These are phyloP conservation scores for Oegoconia quadripuncta DNA, from an alignment of 2,888 invertebrate genomes.

Conservation along the genomic window DNA sequence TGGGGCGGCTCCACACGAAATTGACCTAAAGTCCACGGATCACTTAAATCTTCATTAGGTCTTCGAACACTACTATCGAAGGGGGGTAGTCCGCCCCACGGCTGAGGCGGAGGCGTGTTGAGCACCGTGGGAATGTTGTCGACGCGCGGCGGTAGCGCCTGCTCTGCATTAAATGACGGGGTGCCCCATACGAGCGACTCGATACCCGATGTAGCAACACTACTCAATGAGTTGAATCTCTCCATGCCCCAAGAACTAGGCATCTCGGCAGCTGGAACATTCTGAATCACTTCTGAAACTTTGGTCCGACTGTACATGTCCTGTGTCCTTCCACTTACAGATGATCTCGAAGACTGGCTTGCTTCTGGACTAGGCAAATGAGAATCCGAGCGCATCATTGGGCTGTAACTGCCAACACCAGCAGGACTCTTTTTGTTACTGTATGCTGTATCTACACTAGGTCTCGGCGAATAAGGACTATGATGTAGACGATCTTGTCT, in stretches of 20 bases:
- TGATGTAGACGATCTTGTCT: constrained; percentile 62
- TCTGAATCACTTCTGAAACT: constrained; percentile 46
- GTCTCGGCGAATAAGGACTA: constrained; percentile 66
- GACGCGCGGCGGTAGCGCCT: constrained; percentile 29
- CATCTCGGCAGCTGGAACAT: constrained; percentile 44
- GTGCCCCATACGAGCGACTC: constrained; percentile 61
- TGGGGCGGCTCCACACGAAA: constrained; percentile 65
- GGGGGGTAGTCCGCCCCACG: constrained; percentile 54
- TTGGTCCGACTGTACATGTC: constrained; percentile 55
- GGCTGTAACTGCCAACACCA: constrained; percentile 63
- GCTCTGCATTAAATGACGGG: constrained; percentile 37
- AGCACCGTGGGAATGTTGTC: constrained; percentile 48
- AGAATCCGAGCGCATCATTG: constrained; percentile 64
- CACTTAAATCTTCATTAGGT: constrained; percentile 42
- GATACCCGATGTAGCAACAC: constrained; percentile 38
- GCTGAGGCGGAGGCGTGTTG: constrained; percentile 55
- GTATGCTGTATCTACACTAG: constrained; percentile 54
- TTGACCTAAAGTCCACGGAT: constrained; percentile 65
- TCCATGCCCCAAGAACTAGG: constrained; percentile 54
- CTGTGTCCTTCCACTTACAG: constrained; percentile 36
- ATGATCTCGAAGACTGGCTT: constrained; percentile 39
- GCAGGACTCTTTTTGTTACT: constrained; percentile 60
- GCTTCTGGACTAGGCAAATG: constrained; percentile 63
- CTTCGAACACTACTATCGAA: constrained; percentile 49
- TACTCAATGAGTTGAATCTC: constrained; percentile 45